Evolutionary conservation across 2,113 vertebrate species (phyloP), one percentile per base, ranked within the genome.

Genomic region (Chlamydotis undulata): DNA sequence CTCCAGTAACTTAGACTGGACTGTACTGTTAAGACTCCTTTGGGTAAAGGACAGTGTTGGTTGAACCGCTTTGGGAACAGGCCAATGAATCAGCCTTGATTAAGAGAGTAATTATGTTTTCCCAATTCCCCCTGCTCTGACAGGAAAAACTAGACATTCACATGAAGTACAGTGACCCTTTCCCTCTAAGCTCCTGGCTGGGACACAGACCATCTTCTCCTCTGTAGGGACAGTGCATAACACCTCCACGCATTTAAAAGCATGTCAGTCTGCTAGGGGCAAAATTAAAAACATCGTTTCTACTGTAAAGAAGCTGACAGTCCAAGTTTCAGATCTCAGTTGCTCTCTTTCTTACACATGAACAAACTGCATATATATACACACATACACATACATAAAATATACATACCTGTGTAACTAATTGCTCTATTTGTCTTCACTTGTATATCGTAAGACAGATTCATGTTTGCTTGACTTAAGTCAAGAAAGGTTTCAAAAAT

Each of bases 11-110:
- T 70, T 37, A 56, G 45, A 37, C 14, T 13, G 25, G 39, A 33
- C 55, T 60, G 29, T 7, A 47, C n/a, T 0, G 0, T 11, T 26
- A 31, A 43, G 35, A 80, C 2, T 3, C 15, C 21, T 75, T 12
- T 64, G 60, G 52, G 39, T n/a, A 49, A 84, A 86, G 45, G 24
- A 35, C 19, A 52, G 52, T 0, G 4, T 19, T 31, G 19, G 41
- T 1, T 61, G 21, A 59, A 59, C 18, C 50, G 47, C 49, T 71
- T 10, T 10, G 15, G 53, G 49, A 93, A 81, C 22, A 71, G 60
- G 39, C 6, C 67, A 75, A 15, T 18, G 52, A 52, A 76, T 53
- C 64, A 65, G 26, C 28, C 52, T 82, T 47, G 28, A 74, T 60
- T 41, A n/a, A 57, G 15, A 87, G 35, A 37, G 2, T 75, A 92